Evolutionary conservation across 2,797 vertebrate species (phyloP), one percentile per base, ranked within the genome.

Genomic region (Acrossocheilus wenchowensis): DNA sequence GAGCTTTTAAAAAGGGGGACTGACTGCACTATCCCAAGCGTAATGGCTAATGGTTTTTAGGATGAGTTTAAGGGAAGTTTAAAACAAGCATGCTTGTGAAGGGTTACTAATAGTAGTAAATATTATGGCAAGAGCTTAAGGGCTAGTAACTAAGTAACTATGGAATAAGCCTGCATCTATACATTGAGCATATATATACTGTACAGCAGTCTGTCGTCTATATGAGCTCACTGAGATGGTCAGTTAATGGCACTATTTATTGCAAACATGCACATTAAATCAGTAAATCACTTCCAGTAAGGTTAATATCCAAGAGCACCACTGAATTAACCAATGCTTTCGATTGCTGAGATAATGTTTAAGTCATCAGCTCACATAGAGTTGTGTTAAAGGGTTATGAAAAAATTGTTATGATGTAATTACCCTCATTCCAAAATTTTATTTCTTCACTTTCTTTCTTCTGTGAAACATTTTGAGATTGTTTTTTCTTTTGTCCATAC

Each of bases 1-100:
- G 73, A 71, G 48, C 78, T 45, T 39, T 77, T 39, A 23, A 84
- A 78, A 81, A 75, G 41, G 14, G 69, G 50, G 52, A 71, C 73
- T 52, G 43, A 48, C 60, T 83, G n/a, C 69, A 62, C 45, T 43
- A 60, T 41, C 21, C 39, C 8, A 72, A 57, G 17, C 21, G 26
- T 73, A 82, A 45, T 30, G 50, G 36, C 68, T 82, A 72, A 72
- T 82, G 23, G 2, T 50, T 84, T 83, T 64, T 36, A 39, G n/a
- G 11, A 48, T n/a, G 41, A 75, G 7, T 30, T 83, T 19, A 64
- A 75, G n/a, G 30, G 36, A 11, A 45, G 12, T 48, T 75, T 68
- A 10, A 77, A 77, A 77, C 14, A 48, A 66, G 45, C 6, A 3
- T 68, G 30, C 74, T 39, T 77, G 34, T 36, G 41, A 78, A 50